A percentile compares a stretch with the other conserved stretches of the same genome.
Conservation (phyloP, 2,113 vertebrate genomes). For the Chrysochloris asiatica region DNA sequence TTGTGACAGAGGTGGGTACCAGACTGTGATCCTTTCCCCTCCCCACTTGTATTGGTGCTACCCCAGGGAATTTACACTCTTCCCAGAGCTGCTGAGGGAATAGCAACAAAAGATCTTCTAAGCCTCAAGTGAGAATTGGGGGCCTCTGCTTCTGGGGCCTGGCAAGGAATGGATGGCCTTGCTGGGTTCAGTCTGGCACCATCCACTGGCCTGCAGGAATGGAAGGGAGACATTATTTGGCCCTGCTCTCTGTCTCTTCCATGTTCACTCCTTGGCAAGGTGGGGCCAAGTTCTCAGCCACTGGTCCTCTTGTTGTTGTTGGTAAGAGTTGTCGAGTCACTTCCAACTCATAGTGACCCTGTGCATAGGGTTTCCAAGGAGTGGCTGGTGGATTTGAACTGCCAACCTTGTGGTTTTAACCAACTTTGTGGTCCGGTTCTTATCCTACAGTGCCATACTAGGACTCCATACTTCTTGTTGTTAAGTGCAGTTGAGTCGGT, state of each 20-base stretch:
- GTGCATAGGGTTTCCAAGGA: too few species aligned
- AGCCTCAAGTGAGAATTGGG: not conserved
- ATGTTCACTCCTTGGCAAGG: not conserved
- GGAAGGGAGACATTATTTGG: not conserved
- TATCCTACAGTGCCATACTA: too few species aligned
- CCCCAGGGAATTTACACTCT: not conserved
- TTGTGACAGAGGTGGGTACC: not conserved
- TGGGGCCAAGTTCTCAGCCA: not conserved
- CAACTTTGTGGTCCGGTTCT: too few species aligned
- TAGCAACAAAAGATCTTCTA: not conserved
- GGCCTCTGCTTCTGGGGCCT: not conserved
- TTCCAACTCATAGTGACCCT: too few species aligned
- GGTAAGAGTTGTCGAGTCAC: too few species aligned
- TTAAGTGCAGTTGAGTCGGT: too few species aligned
- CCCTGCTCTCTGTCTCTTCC: not conserved
- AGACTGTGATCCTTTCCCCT: not conserved
- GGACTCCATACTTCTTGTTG: too few species aligned
- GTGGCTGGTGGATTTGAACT: too few species aligned
- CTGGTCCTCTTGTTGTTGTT: too few species aligned
- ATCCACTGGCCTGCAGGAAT: not conserved
- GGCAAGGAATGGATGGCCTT: not conserved
- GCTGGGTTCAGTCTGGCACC: not conserved
- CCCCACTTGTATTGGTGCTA: not conserved
- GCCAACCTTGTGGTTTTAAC: too few species aligned
- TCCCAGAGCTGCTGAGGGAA: not conserved